Evolutionary conservation across 2,888 invertebrate species (phyloP).

Genomic region (Tiphia femorata): DNA sequence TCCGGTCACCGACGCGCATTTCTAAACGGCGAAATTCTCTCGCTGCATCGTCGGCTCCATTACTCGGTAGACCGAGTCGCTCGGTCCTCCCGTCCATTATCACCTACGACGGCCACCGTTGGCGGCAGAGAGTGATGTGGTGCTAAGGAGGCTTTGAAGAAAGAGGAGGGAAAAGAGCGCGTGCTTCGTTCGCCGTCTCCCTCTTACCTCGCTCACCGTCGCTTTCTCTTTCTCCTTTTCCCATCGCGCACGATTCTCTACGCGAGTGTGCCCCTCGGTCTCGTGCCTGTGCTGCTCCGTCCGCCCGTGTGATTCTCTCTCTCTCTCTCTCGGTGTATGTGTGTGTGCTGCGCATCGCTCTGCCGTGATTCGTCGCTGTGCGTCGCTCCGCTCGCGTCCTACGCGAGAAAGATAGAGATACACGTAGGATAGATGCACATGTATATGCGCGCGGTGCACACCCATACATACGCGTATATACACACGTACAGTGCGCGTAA

Average conservation of each 20-base stretch:
- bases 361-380: too few species aligned
- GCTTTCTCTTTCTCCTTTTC: constrained; percentile 9
- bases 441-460: not conserved
- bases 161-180: not conserved
- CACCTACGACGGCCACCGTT: constrained; percentile 2
- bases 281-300: not conserved
- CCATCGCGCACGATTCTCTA: constrained; percentile 15
- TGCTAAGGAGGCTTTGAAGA: not conserved
- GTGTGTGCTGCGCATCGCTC: too few species aligned
- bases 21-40: constrained; percentile 6
- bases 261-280: too few species aligned
- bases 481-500: not conserved
- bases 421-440: too few species aligned
- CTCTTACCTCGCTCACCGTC: not conserved
- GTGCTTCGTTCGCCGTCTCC: not conserved
- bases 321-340: not conserved
- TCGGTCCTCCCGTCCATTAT: not conserved
- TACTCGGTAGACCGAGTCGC: too few species aligned
- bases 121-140: constrained; percentile 14
- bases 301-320: too few species aligned
- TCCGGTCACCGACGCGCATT: constrained; percentile 41
- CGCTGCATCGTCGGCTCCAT: constrained; percentile 1
- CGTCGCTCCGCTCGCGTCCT: too few species aligned
- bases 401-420: too few species aligned
- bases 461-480: not conserved